These are phyloP conservation scores for Heliconius hewitsoni DNA, from an alignment of 1,140 invertebrate species.

Conservation along the genomic window DNA sequence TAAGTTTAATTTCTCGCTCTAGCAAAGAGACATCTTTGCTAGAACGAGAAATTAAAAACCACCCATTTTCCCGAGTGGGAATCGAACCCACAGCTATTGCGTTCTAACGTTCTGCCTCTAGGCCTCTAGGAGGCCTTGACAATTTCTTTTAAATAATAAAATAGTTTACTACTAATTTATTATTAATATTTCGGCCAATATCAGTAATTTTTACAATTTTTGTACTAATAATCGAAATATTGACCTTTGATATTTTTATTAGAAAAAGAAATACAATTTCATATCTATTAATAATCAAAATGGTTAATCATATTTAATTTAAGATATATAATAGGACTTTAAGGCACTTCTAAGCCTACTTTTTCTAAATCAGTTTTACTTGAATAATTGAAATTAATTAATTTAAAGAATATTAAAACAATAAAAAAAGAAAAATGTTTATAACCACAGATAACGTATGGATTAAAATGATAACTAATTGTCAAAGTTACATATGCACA, in stretches of 20 bases:
- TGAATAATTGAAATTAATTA: neutral
- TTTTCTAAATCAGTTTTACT: neutral
- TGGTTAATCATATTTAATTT: neutral
- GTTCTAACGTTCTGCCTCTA: too few relatives aligned
- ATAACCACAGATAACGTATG: neutral
- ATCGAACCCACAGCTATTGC: too few relatives aligned
- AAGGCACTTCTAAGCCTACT: constrained; percentile 1
- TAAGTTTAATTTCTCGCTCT: too few relatives aligned
- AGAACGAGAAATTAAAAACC: too few relatives aligned
- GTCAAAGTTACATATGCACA: neutral
- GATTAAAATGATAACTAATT: neutral
- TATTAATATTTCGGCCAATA: neutral
- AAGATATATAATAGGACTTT: neutral
- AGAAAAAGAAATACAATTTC: neutral
- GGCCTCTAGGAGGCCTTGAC: too few relatives aligned
- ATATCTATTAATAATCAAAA: neutral
- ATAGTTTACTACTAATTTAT: neutral
- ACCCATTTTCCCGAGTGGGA: too few relatives aligned
- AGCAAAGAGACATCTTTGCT: too few relatives aligned
- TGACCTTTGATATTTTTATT: neutral
- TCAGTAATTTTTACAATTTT: neutral
- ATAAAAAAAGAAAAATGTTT: neutral
- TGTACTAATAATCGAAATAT: neutral
- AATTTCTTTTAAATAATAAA: neutral
- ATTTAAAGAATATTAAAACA: neutral